Base-by-base conservation (phyloP, 2,797 vertebrate species). In the Gorsachius magnificus region DNA sequence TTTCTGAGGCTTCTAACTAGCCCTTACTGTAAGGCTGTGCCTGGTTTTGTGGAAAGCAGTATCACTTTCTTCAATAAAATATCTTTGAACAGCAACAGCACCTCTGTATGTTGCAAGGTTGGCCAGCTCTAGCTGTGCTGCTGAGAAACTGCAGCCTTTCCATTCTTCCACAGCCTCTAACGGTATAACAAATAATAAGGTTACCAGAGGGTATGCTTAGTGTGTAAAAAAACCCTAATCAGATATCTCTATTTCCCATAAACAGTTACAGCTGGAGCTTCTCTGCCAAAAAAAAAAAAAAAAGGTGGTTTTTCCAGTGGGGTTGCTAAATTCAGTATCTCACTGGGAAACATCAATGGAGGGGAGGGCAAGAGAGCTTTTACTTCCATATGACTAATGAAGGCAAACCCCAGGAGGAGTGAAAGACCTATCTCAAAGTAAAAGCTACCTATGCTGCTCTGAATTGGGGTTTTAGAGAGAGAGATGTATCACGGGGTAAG, bases 231-330 rank as follows among this genome's bases (percentile, higher is more conserved):
- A 83, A 60, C 4, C 5, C 75, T 95, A 95, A 95, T 94, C 90
- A 93, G 84, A 87, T 85, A 89, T 87, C 82, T 92, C 88, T 91
- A 64, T 92, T 96, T 96, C 91, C 71, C 79, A 93, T 83, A 91
- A 96, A 97, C 92, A 93, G 71, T 95, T 93, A 94, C 46, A 93
- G 85, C 87, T 94, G 76, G 61, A 69, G 50, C 68, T 89, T 92
- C 72, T 86, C 84, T 93, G 80, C 74, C 90, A 81, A 24, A 86
- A 69, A 48, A 43, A 43, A 43, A 41, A 43, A 43, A 50, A 53
- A 87, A 41, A 50, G 16, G n/a, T 60, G 26, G 0, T 58, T 93
- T 93, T 87, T 93, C 89, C 81, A 85, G 18, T 18, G 16, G 15
- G 17, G 8, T 89, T 92, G 78, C 79, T 96, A 95, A 95, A 95